Base-by-base conservation (phyloP, 1,140 invertebrate species). In the Gyrodactylus bullatarudis region DNA sequence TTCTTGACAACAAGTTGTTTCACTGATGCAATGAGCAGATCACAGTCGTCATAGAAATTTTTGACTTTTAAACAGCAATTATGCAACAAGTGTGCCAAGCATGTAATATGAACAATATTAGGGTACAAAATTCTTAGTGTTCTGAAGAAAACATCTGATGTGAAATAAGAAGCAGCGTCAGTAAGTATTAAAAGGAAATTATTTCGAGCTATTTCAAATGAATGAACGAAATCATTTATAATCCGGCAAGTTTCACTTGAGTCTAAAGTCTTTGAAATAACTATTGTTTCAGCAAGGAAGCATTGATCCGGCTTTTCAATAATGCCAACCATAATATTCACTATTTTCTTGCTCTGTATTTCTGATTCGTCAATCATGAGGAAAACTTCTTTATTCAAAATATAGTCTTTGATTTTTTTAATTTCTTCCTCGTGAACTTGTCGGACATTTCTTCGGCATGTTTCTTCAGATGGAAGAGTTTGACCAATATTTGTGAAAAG, bases 81-180 rank as follows among this genome's bases (percentile, higher is more conserved):
- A 23, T 72, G 71, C 71, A 72, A 27, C 8, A 72, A 23, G 24
- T 72, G 72, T 25, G 26, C 26, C 1, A 73, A 2, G 21, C 26
- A 73, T 21, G 72, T 73, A 19, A 73, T 23, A 23, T 73, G 72
- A 73, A 1, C 19, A n/a, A 73, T 16, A 2, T 54, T 73, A 1
- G 34, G 22, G 16, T 25, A 73, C 16, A 24, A n/a, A 24, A 73
- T 25, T 19, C 27, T 73, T 23, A 73, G 34, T 16, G 34, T 54
- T 54, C n/a, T 54, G n/a, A n/a, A n/a, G n/a, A n/a, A n/a, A 16
- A n/a, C 8, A n/a, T 8, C 34, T n/a, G 34, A 54, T n/a, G 34
- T 54, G 34, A 54, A 54, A 54, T 54, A 54, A 16, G 34, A 54
- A 54, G 34, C 34, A 54, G 34, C 34, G n/a, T 54, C 34, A 8